phyloP scores from a whole-genome alignment of 2,797 vertebrate genomes.

The Parauchenoglanis ngamensis region DNA sequence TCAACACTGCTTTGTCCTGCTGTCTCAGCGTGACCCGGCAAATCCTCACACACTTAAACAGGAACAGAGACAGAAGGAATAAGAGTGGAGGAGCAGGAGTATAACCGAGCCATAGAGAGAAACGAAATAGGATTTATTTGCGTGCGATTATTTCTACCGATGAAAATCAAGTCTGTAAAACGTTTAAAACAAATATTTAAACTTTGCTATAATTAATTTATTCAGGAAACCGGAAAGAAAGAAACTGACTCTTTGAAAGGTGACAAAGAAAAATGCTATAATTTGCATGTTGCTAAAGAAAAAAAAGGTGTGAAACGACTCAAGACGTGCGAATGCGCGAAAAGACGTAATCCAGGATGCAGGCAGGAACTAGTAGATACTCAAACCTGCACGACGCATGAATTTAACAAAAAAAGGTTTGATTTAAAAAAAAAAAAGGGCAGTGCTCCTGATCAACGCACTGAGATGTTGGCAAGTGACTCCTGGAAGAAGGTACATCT shows the following conservation, averaged over 20 bases:
- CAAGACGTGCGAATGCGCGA: not conserved
- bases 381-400: no score
- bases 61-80: not conserved
- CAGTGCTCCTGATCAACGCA: not conserved
- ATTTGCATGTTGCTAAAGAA: not conserved
- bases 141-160: no score
- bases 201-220: not conserved
- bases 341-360: conserved; percentile 1
- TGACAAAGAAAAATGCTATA: not conserved
- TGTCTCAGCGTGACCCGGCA: conserved; percentile 23
- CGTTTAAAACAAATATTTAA: not conserved
- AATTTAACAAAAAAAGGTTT: not conserved
- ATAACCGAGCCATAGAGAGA: not conserved
- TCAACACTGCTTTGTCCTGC: conserved; percentile 37
- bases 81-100: not conserved
- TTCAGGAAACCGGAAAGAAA: not conserved
- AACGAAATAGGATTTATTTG: no score
- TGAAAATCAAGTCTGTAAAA: not conserved
- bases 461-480: not conserved
- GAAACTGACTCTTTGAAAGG: not conserved
- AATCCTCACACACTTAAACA: conserved; percentile 15
- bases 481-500: not conserved
- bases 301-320: conserved; percentile 17
- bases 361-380: not conserved
- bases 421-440: not conserved